A percentile compares a stretch with the other conserved stretches of the same genome.
These are phyloP conservation scores for Tethea ocularis DNA, from an alignment of 2,888 invertebrate species.

Conservation along the genomic window DNA sequence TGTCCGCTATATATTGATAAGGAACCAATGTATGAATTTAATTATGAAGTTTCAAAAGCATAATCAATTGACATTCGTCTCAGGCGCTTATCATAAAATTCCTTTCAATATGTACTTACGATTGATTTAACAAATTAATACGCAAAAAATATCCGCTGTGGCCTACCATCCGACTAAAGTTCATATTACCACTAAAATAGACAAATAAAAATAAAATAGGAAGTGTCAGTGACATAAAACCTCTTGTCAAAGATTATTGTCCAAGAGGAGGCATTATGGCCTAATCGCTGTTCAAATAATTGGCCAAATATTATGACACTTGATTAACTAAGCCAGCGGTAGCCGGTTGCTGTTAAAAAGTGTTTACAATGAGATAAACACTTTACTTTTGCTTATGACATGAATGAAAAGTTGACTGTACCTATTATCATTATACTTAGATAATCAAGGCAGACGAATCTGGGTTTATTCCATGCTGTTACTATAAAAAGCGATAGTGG, in stretches of 20 bases:
- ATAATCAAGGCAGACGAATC: not conserved
- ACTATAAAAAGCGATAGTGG: not conserved
- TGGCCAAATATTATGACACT: conserved; percentile 1
- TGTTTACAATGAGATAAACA: conserved; percentile 1
- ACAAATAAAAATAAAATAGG: not conserved
- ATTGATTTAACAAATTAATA: too few relatives aligned
- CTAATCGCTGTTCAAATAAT: not conserved
- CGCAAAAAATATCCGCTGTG: too few relatives aligned
- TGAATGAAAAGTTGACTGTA: conserved; percentile 3
- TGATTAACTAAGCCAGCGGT: not conserved
- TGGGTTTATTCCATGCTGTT: conserved; percentile 12
- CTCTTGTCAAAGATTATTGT: not conserved
- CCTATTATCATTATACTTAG: not conserved
- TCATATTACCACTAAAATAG: not conserved
- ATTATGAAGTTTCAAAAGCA: too few relatives aligned
- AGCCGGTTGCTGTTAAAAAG: not conserved
- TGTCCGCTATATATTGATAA: too few relatives aligned
- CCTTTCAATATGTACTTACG: too few relatives aligned
- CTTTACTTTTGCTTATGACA: not conserved
- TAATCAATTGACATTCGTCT: too few relatives aligned
- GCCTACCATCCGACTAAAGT: too few relatives aligned
- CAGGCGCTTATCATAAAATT: too few relatives aligned
- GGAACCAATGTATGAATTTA: too few relatives aligned
- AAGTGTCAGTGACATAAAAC: not conserved
- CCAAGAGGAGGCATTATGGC: not conserved